Conservation (phyloP, 2,888 invertebrate species). For the Sycophila texana region DNA sequence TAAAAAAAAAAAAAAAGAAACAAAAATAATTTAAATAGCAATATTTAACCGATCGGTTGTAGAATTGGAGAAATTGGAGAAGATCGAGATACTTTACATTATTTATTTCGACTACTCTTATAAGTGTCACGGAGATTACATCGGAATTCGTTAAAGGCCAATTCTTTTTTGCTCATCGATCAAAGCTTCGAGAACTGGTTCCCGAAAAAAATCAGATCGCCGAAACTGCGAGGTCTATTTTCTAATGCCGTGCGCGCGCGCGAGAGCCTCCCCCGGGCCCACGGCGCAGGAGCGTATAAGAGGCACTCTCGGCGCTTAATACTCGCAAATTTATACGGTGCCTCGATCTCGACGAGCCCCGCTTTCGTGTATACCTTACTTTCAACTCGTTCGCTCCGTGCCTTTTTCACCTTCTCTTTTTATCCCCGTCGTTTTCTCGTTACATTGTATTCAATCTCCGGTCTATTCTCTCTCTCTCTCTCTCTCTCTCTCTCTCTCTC, state of each 20-base stretch:
- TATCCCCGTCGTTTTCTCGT: constrained; percentile 19
- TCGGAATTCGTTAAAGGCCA: no score
- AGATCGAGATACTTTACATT: no score
- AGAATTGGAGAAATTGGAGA: no score
- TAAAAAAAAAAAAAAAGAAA: no score
- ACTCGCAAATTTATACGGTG: constrained; percentile 47
- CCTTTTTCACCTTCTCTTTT: constrained; percentile 38
- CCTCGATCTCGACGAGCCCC: background rate
- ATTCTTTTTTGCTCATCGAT: no score
- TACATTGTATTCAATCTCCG: constrained; percentile 44
- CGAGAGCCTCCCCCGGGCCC: background rate
- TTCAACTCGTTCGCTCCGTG: constrained; percentile 16
- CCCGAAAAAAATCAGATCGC: no score
- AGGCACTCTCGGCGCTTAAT: constrained; percentile 6
- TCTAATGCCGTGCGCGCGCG: background rate
- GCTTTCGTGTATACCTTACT: constrained; percentile 12
- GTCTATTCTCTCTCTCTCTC: background rate
- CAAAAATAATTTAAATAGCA: no score
- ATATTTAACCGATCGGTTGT: no score
- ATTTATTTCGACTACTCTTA: no score
- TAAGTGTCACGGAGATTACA: no score
- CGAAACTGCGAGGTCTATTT: background rate
- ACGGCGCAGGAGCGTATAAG: no score
- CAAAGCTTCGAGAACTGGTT: no score
- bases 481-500: background rate